phyloP scores from a whole-genome alignment of 2,797 vertebrate genomes.

The Helostoma temminkii region DNA sequence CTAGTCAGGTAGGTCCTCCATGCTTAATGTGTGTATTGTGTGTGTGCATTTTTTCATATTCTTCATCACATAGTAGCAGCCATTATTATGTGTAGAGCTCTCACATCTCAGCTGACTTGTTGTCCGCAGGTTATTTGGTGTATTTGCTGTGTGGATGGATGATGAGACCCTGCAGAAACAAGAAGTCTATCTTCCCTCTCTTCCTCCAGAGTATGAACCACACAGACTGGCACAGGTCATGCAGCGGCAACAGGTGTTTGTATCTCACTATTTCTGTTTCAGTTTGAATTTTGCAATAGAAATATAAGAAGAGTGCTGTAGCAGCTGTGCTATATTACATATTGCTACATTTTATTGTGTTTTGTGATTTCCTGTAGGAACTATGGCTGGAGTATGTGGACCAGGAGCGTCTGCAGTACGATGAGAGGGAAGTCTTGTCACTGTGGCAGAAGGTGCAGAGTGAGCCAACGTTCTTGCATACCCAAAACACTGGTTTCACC shows the following conservation, averaged over 20 bases:
- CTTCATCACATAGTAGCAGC: not conserved
- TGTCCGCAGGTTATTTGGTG: constrained; percentile 90
- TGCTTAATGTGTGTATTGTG: not conserved
- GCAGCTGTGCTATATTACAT: not conserved
- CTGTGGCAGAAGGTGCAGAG: constrained; percentile 89
- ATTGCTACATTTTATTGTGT: constrained; percentile 7
- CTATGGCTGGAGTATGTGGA: constrained; percentile 96
- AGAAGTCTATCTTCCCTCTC: constrained; percentile 92
- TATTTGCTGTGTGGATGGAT: constrained; percentile 94
- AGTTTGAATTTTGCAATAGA: constrained; percentile 2
- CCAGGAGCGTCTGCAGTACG: constrained; percentile 90
- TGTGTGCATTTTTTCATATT: not conserved
- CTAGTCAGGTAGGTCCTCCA: constrained; percentile 88
- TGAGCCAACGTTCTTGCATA: constrained; percentile 84
- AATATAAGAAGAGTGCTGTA: not conserved
- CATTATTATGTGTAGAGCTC: not conserved
- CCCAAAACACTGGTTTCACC: constrained; percentile 75
- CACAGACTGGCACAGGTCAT: constrained; percentile 94
- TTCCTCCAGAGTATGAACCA: constrained; percentile 93
- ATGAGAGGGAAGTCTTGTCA: constrained; percentile 88
- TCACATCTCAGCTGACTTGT: constrained; percentile 17
- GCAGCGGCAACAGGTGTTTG: constrained; percentile 89
- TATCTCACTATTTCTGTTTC: not conserved
- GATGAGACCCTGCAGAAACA: constrained; percentile 95
- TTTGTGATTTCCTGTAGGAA: constrained; percentile 80